Conservation (phyloP, 2,113 vertebrate species). For the Ciconia maguari region DNA sequence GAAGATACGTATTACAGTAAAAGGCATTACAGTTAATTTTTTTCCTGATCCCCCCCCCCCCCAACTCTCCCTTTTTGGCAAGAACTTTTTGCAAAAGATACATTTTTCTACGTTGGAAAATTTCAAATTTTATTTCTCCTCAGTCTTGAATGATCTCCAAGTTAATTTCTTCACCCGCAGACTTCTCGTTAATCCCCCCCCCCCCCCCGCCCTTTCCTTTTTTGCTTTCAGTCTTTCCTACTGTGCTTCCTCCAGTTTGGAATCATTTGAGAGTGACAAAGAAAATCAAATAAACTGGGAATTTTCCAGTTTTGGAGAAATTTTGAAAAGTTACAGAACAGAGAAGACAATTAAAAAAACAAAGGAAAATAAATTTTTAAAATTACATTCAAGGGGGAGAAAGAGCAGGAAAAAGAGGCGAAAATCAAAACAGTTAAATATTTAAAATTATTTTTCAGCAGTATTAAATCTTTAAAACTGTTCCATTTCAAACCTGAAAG, state of each 20-base stretch:
- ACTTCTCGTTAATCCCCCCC: accelerated
- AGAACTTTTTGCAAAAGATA: background rate
- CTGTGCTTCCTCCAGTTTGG: background rate
- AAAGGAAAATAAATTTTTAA: background rate
- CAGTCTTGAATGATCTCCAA: background rate
- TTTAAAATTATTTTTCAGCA: background rate
- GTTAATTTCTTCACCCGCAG: background rate
- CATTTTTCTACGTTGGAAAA: background rate
- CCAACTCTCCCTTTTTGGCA: background rate
- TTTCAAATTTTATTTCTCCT: background rate
- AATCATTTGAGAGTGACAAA: background rate
- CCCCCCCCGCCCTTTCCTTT: accelerated
- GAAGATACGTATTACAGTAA: background rate
- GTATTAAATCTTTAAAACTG: background rate
- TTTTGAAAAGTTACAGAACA: background rate
- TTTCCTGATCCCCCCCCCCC: background rate
- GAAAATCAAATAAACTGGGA: background rate
- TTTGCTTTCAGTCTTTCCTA: background rate
- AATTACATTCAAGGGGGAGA: background rate
- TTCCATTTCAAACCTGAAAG: background rate
- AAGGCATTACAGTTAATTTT: background rate
- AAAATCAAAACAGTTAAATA: background rate
- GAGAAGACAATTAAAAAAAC: background rate
- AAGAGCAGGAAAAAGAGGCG: background rate
- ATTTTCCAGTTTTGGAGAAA: background rate